Evolutionary conservation across 2,888 invertebrate species (phyloP).

Genomic region (Polymixis lichenea): DNA sequence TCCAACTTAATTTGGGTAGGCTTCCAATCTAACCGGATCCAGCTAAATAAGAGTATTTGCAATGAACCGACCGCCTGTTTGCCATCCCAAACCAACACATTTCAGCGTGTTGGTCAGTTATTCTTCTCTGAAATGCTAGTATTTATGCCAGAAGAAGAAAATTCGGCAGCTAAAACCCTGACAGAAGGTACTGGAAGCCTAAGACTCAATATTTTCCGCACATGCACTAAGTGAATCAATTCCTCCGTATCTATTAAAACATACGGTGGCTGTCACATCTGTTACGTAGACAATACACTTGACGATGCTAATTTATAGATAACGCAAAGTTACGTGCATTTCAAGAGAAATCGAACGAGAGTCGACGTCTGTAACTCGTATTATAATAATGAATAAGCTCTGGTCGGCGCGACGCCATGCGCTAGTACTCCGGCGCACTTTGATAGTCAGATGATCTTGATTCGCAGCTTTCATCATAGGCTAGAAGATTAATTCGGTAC

Average conservation of each 20-base stretch:
- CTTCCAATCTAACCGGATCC: no score
- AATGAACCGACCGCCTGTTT: no score
- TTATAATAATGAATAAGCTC: constrained; percentile 76
- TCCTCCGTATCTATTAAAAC: constrained; percentile 50
- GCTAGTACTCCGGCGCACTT: constrained; percentile 71
- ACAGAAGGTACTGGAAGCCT: not conserved
- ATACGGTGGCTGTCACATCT: constrained; percentile 56
- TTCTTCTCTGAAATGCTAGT: no score
- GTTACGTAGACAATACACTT: constrained; percentile 73
- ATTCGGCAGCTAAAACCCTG: not conserved
- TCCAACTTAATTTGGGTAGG: no score
- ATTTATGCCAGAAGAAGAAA: not conserved
- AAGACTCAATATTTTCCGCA: constrained; percentile 3
- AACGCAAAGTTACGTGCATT: constrained; percentile 84
- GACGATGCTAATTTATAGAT: constrained; percentile 81
- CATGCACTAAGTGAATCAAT: constrained; percentile 46
- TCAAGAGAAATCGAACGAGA: constrained; percentile 69
- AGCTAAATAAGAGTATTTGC: no score
- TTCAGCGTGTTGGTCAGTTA: no score
- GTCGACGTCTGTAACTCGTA: constrained; percentile 74
- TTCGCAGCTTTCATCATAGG: constrained; percentile 79
- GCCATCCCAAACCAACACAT: no score
- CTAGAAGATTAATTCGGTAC: constrained; percentile 35
- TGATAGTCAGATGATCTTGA: constrained; percentile 83
- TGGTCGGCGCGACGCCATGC: constrained; percentile 59